Base-by-base conservation (phyloP, 2,888 invertebrate species). In the Sesamia inferens region DNA sequence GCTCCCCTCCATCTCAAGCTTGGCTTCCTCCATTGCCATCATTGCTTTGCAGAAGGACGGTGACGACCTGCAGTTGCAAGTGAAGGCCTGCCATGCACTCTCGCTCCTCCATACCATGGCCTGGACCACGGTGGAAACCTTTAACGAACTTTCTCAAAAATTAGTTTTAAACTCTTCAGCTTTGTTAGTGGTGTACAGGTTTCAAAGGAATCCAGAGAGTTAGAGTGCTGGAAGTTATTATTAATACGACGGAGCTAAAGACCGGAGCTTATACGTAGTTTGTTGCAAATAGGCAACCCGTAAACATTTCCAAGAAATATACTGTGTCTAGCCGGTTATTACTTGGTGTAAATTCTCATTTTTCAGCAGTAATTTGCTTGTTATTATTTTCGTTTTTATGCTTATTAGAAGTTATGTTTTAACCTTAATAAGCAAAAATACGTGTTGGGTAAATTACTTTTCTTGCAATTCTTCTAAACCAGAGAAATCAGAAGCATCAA, bases 211-310 rank as follows among this genome's bases (percentile, higher is more conserved):
- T 72, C 44, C 47, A 54, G 47, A 72, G 81, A 44, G 31, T 31
- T 31, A 31, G 31, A 3, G 2, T 44, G 74, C 39, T 74, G 16
- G 14, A 82, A 74, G 77, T 64, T 74, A 70, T 83, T 81, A 68
- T 80, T 80, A 83, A 79, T 68, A 82, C 80, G 71, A 74, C 74
- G 68, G 64, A 83, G 61, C 8, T 48, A 77, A 71, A 79, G 57
- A 67, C 75, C 55, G 62, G 62, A 68, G 73, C 68, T 70, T 47
- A 70, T 68, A 55, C 74, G 47, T 74, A 57, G 39, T 76, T 67
- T 62, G 66, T 57, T 57, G 64, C 8, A 11, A 66, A 58, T 31
- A 68, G 54, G 39, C 39, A 16, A n/a, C 19, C 24, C 19, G 55
- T 57, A 48, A 42, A 58, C 24, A 59, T 48, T 64, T 57, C 16